phyloP scores from a whole-genome alignment of 2,113 vertebrate species.

The Ammodytes dubius region DNA sequence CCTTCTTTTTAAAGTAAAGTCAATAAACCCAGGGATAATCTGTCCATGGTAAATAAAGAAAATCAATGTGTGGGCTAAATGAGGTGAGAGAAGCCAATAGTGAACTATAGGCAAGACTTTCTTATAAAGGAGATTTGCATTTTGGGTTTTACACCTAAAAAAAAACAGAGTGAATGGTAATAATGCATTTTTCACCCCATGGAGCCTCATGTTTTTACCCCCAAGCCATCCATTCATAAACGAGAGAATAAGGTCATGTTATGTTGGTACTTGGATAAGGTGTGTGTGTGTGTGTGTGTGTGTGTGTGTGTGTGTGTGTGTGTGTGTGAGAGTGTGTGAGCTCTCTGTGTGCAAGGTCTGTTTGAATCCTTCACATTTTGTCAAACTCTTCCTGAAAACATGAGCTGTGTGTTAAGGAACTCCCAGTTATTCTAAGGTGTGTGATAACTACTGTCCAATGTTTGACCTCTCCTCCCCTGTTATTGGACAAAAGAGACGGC shows the following conservation, averaged over 20 bases:
- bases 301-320: background rate
- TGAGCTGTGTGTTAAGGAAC: background rate
- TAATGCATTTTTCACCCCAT: background rate
- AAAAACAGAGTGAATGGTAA: background rate
- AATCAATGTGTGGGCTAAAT: conserved; percentile 47
- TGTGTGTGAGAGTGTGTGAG: background rate
- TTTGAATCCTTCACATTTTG: background rate
- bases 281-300: background rate
- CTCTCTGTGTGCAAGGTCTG: too few species aligned
- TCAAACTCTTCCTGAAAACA: background rate
- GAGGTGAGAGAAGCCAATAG: conserved; percentile 33
- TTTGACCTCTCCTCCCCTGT: conserved; percentile 18
- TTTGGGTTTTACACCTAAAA: conserved; percentile 15
- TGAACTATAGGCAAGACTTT: conserved; percentile 28
- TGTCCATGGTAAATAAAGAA: conserved; percentile 16
- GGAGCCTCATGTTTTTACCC: background rate
- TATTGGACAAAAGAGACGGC: conserved; percentile 6
- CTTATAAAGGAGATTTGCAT: conserved; percentile 30
- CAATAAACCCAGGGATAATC: conserved; percentile 36
- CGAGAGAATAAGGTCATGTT: background rate
- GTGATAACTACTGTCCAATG: conserved; percentile 1
- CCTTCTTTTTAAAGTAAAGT: background rate
- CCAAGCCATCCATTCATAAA: too few species aligned
- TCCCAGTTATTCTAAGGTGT: conserved; percentile 16
- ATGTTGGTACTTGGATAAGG: background rate